Base-by-base conservation (phyloP, 2,888 invertebrate species). In the Tineola bisselliella region DNA sequence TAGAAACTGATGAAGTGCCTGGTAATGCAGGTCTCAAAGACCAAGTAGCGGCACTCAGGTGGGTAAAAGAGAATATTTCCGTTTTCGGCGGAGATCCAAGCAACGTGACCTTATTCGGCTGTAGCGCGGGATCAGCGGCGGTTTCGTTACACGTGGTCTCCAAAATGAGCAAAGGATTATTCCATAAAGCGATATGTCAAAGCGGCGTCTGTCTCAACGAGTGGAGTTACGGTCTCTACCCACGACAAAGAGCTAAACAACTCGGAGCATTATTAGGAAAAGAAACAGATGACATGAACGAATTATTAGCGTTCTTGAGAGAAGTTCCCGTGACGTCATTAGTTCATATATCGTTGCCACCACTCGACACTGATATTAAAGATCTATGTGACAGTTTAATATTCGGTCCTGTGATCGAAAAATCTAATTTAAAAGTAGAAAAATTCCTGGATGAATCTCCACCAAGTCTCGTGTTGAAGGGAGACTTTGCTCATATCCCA, bases 1-100 rank as follows among this genome's bases (percentile, higher is more conserved):
- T 87, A 2, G 81, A 84, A 64, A 84, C 67, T 17, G 83, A 84
- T 63, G 79, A 84, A 62, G 82, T 87, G 0, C 80, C 87, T 0
- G 88, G 88, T 1, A 88, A 88, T 61, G 87, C 87, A 1, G 88
- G 88, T 0, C 66, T 88, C 57, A 88, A 86, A 70, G 88, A 88
- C 64, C 87, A 87, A 71, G 82, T 81, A 0, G 76, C 81, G n/a
- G 88, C 86, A n/a, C 65, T 88, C 43, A 77, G 74, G 66, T 88
- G 88, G 88, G 76, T 88, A 0, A 84, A 81, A 62, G 71, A 71
- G 18, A 88, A 88, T 65, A 83, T 88, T 54, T 63, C 68, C 8
- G 73, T 69, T 10, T 88, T 88, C 62, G 84, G 86, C 0, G 88
- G 88, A 0, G 82, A 87, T 65, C 63, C 74, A 1, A 67, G 79